Conservation (phyloP, 2,113 vertebrate genomes). For the Potamarius usumacintae region DNA sequence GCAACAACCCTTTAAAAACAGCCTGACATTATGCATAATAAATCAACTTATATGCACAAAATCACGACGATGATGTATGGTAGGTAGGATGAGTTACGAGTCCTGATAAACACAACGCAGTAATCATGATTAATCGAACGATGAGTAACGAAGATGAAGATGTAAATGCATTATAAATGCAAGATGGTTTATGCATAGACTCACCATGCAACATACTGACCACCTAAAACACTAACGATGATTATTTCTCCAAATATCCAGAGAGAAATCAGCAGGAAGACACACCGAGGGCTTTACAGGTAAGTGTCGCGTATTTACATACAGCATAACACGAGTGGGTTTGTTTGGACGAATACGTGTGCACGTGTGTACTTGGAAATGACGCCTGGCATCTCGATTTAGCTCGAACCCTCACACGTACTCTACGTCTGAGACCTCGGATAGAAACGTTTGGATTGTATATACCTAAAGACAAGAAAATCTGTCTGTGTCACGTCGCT, state of each 20-base stretch:
- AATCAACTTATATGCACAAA: conserved; percentile 20
- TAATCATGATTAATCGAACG: background rate
- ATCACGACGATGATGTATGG: background rate
- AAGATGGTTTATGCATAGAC: conserved; percentile 43
- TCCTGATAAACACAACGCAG: background rate
- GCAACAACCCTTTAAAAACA: conserved; percentile 29
- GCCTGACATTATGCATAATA: conserved; percentile 9
- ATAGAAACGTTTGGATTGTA: background rate
- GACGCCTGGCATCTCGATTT: conserved; percentile 13
- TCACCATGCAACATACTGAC: conserved; percentile 26
- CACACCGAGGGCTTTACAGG: conserved; percentile 50
- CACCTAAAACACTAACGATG: conserved; percentile 17
- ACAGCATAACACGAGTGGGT: conserved; percentile 30
- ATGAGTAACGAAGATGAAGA: background rate
- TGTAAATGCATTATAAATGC: conserved; percentile 22
- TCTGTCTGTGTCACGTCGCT: conserved; percentile 4
- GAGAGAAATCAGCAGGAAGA: conserved; percentile 50
- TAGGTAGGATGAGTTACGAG: background rate
- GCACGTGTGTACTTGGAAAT: conserved; percentile 26
- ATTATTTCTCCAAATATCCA: conserved; percentile 27
- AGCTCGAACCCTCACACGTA: background rate
- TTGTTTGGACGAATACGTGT: background rate
- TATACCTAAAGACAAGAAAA: background rate
- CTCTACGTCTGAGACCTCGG: conserved; percentile 21
- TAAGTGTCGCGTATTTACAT: conserved; percentile 47